phyloP scores from a whole-genome alignment of 1,140 invertebrate genomes.

The Batillaria attramentaria region DNA sequence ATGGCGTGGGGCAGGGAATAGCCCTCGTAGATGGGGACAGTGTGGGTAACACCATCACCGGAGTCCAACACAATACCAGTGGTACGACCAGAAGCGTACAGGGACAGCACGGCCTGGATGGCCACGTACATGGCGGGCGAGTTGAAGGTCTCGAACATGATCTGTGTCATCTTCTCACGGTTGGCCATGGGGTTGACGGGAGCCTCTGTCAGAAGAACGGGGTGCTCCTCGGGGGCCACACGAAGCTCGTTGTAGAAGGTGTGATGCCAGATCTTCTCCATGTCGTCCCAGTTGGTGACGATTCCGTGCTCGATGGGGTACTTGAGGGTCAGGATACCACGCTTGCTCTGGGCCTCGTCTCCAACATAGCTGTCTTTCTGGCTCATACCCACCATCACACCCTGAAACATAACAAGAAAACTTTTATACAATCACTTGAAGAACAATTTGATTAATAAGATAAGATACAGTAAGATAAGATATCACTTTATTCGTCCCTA shows the following conservation, averaged over 20 bases:
- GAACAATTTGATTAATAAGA: not conserved
- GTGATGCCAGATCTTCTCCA: constrained; percentile 94
- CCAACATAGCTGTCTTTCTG: constrained; percentile 74
- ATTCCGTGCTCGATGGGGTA: constrained; percentile 76
- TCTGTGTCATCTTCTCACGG: constrained; percentile 74
- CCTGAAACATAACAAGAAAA: constrained; percentile 37
- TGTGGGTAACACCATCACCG: constrained; percentile 94
- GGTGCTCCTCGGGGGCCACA: constrained; percentile 82
- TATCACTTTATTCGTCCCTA: constrained; percentile 18
- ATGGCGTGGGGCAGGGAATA: constrained; percentile 83
- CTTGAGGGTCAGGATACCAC: constrained; percentile 74
- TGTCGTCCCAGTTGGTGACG: constrained; percentile 78
- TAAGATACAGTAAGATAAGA: not conserved
- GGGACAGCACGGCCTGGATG: constrained; percentile 91
- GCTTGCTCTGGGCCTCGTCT: constrained; percentile 81
- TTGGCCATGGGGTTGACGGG: constrained; percentile 70
- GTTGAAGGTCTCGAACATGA: constrained; percentile 80
- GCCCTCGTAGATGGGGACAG: constrained; percentile 90
- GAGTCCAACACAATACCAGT: constrained; percentile 95
- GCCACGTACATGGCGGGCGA: constrained; percentile 94
- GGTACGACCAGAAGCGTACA: constrained; percentile 95
- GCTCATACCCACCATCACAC: constrained; percentile 62
- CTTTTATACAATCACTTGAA: not conserved
- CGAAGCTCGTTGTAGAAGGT: constrained; percentile 86
- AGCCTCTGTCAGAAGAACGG: constrained; percentile 73